Evolutionary conservation across 1,140 invertebrate genomes (phyloP).

Genomic region (Solen grandis): DNA sequence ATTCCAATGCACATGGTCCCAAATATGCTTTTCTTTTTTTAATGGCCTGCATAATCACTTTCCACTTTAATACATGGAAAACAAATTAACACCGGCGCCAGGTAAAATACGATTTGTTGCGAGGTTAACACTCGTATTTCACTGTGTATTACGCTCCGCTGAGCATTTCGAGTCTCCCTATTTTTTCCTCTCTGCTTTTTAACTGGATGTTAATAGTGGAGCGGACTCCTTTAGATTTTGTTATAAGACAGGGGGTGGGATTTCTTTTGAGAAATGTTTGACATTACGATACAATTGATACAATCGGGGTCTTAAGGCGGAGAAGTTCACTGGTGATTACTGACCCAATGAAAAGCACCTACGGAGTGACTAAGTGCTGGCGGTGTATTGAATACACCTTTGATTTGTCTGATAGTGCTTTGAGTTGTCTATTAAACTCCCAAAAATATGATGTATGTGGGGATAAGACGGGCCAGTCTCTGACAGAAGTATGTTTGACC

Average conservation of each 20-base stretch:
- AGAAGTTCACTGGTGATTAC: constrained; percentile 48
- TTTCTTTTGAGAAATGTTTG: constrained; percentile 51
- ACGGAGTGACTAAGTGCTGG: constrained; percentile 45
- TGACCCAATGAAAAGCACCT: constrained; percentile 53
- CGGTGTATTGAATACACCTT: constrained; percentile 35
- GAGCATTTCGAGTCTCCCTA: constrained; percentile 5
- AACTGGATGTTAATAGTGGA: not conserved
- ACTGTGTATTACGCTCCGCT: constrained; percentile 17
- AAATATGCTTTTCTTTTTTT: no score
- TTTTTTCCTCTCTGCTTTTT: constrained; percentile 13
- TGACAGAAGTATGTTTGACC: no score
- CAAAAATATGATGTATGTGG: constrained; percentile 27
- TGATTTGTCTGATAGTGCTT: constrained; percentile 22
- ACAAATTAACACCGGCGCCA: constrained; percentile 17
- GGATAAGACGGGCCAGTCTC: no score
- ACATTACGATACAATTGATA: constrained; percentile 55
- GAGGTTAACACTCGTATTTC: constrained; percentile 16
- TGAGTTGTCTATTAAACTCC: constrained; percentile 33
- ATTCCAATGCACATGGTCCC: no score
- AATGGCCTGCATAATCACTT: not conserved
- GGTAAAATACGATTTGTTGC: constrained; percentile 22
- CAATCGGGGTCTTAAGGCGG: constrained; percentile 39
- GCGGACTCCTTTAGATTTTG: constrained; percentile 17
- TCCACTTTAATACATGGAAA: constrained; percentile 10
- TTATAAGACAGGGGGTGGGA: constrained; percentile 43